Base-by-base conservation (phyloP, 2,888 invertebrate genomes). In the Calameuta idolon region DNA sequence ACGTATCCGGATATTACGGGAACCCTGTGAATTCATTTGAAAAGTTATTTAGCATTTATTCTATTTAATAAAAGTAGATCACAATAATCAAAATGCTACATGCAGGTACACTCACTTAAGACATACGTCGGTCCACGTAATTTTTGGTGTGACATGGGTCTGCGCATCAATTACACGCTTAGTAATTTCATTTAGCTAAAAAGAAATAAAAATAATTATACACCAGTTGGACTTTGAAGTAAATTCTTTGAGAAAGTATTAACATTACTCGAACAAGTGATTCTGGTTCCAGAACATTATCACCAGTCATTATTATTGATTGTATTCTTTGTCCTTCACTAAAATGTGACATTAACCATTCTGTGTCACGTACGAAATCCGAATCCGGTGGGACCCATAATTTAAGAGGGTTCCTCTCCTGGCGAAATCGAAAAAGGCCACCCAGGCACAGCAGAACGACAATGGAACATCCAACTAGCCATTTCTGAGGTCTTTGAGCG, bases 371-470 rank as follows among this genome's bases (percentile, higher is more conserved):
- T 69, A 94, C 93, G 88, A 95, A 96, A 80, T 95, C 94, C 0
- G 96, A 95, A 71, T 95, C 93, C 71, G 94, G 94, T 15, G 96
- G 96, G 34, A 96, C 94, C 96, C 96, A 96, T 83, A 96, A 91
- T 86, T 95, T 95, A 86, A 96, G 91, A 0, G 96, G 96, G 91
- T 95, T 95, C 87, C 94, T 95, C 91, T 96, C 96, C 89, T 95
- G 94, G 80, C 94, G 93, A 90, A 96, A 96, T 84, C 93, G 92
- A 34, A 94, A 87, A 76, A 95, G 92, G 68, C 96, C 96, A 79
- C 93, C 88, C 77, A 93, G 92, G 87, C 95, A 94, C 30, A 95
- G 71, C 15, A 93, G 82, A 33, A 95, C 93, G 82, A 94, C 91
- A 15, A 92, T 80, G 88, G 94, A 92, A 87, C 94, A 93, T 81